Evolutionary conservation across 2,888 invertebrate species (phyloP), one percentile per base, ranked within the genome.

Genomic region (Dryocosmus kuriphilus): DNA sequence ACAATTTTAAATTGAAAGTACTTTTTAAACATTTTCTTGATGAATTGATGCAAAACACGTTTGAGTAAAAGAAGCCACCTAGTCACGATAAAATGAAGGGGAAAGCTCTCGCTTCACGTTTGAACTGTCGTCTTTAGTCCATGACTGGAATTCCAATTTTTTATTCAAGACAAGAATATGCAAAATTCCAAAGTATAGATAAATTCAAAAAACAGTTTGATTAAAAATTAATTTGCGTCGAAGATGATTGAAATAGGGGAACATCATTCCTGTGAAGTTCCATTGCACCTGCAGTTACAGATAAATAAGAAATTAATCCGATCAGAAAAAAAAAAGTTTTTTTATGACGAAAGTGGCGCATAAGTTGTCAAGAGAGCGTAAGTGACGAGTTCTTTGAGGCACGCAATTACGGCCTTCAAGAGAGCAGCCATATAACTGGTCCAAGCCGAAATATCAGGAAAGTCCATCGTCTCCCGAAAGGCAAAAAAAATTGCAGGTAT

Each of bases 401-500:
- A 63, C 35, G 65, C 74, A 76, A 76, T 65, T 76, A n/a, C 57
- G 46, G 74, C 74, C 79, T 74, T 79, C 74, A 61, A 35, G 27
- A 76, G 57, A 63, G 74, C 35, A 51, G 67, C 60, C 65, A 41
- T 67, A 74, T 61, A 79, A 55, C 60, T 67, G 61, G 46, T 74
- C 67, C 76, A 65, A 57, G 46, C 57, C 67, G 76, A 65, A 79
- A 79, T 77, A 78, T 73, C 62, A 78, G 55, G 77, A 73, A 57
- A 73, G 55, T 63, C 41, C 65, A 65, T 67, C 71, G 19, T n/a
- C n/a, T 71, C 60, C 11, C 16, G 24, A 60, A 14, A 60, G 16
- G 27, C 5, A 71, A 71, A 71, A 67, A 71, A 51, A n/a, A 55
- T 7, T 41, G 16, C 46, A 67, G 9, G 24, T n/a, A 67, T 46